Evolutionary conservation across 2,888 invertebrate genomes (phyloP).

Genomic region (Elegia similella): DNA sequence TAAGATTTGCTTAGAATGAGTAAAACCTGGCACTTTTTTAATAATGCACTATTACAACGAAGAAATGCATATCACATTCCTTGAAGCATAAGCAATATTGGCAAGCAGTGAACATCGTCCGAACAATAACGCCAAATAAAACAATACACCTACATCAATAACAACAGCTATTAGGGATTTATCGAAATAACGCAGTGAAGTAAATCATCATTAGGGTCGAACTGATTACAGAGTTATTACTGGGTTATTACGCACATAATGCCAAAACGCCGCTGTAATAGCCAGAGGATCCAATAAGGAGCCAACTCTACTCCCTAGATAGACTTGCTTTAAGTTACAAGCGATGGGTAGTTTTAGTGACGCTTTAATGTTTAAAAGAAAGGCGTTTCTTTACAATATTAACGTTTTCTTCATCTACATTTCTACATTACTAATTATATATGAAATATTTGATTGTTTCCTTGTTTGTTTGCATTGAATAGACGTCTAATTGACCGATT

Average conservation of each 20-base stretch:
- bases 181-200: constrained; percentile 22
- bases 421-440: too few relatives aligned
- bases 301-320: constrained; percentile 20
- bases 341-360: not conserved
- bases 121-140: constrained; percentile 7
- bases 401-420: too few relatives aligned
- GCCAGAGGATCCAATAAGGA: constrained; percentile 57
- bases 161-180: constrained; percentile 7
- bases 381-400: too few relatives aligned
- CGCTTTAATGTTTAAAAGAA: too few relatives aligned
- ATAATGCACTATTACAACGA: too few relatives aligned
- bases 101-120: not conserved
- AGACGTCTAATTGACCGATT: too few relatives aligned
- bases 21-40: too few relatives aligned
- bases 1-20: too few relatives aligned
- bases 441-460: too few relatives aligned
- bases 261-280: constrained; percentile 49
- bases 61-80: not conserved
- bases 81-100: not conserved
- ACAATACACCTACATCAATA: constrained; percentile 6
- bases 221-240: constrained; percentile 18
- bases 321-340: not conserved
- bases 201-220: constrained; percentile 26
- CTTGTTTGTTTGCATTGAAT: too few relatives aligned
- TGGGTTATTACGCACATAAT: constrained; percentile 49